Evolutionary conservation across 2,888 invertebrate genomes (phyloP).

Genomic region (Dione vanillae): DNA sequence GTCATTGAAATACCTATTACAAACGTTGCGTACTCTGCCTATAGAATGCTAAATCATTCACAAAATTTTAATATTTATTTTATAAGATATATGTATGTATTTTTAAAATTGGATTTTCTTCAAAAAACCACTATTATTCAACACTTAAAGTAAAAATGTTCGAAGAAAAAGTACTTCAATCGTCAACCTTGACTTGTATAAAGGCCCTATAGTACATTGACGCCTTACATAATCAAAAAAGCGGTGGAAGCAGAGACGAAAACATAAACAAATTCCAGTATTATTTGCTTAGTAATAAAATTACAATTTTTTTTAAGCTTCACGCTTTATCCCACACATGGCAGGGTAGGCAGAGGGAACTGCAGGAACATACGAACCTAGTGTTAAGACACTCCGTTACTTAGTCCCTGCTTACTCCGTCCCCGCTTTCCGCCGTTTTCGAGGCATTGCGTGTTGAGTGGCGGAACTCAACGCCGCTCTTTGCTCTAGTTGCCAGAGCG

Average conservation of each 20-base stretch:
- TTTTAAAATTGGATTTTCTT: neutral
- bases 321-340: no score
- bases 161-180: neutral
- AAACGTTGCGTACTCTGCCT: neutral
- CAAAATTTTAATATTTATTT: neutral
- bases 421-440: no score
- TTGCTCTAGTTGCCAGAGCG: no score
- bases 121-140: neutral
- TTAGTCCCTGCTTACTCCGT: no score
- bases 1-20: neutral
- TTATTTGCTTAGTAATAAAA: neutral
- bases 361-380: no score
- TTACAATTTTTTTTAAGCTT: no score
- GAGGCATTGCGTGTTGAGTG: no score
- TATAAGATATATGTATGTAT: neutral
- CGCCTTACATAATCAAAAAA: constrained; percentile 10
- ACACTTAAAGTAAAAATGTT: neutral
- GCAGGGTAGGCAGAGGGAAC: no score
- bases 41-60: neutral
- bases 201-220: constrained; percentile 17
- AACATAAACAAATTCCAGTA: constrained; percentile 2
- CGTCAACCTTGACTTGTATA: constrained; percentile 17
- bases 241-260: neutral
- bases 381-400: no score
- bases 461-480: no score